Evolutionary conservation across 2,797 vertebrate species (phyloP).

Genomic region (Buphagus erythrorhynchus): DNA sequence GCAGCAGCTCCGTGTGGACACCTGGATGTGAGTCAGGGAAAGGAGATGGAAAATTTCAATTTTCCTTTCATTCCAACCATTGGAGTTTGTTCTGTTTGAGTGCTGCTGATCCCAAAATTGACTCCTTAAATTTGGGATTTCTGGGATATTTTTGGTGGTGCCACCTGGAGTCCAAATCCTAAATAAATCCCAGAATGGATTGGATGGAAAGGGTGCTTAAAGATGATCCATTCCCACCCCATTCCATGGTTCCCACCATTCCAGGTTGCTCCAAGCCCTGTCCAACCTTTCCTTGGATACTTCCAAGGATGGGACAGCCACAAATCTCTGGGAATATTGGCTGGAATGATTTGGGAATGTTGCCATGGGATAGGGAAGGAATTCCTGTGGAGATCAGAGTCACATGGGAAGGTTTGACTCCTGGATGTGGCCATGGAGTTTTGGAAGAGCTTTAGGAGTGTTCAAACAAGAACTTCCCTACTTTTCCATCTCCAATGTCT

Average conservation of each 20-base stretch:
- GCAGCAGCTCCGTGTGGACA: neutral
- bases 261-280: neutral
- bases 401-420: neutral
- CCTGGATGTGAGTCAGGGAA: neutral
- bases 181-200: neutral
- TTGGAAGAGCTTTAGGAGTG: neutral
- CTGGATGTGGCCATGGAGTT: neutral
- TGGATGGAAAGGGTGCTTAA: no score
- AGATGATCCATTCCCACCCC: neutral
- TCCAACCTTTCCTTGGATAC: neutral
- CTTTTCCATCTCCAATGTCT: neutral
- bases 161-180: neutral
- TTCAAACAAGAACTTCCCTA: neutral
- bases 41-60: neutral
- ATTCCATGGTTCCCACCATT: neutral
- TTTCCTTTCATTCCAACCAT: rapidly evolving
- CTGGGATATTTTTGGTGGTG: neutral
- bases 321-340: neutral
- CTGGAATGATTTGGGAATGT: neutral
- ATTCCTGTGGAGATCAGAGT: neutral
- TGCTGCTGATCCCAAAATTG: neutral
- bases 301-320: neutral
- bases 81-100: rapidly evolving
- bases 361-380: neutral
- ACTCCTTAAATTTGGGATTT: neutral